Base-by-base conservation (phyloP, 2,113 vertebrate species). In the Morone saxatilis region DNA sequence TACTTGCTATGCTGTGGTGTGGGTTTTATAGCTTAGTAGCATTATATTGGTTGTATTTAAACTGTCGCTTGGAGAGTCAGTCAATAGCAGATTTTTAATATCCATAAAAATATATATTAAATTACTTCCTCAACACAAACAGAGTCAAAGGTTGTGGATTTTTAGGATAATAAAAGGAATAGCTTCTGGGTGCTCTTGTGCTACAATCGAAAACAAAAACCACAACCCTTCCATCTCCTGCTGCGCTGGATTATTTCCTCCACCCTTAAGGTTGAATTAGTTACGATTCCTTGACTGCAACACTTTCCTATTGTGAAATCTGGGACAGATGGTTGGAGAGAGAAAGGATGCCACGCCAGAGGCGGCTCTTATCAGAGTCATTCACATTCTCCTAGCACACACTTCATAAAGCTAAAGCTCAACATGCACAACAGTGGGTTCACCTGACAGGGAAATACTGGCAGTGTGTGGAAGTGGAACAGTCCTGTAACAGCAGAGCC, bases 231-330 rank as follows among this genome's bases (percentile, higher is more conserved):
- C 41, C 62, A 81, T 73, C 54, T 81, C 43, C 57, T 63, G 72
- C 81, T 68, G 57, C 43, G 19, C 76, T 86, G 53, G 80, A 86
- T 82, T 85, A 40, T 75, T 78, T 40, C 31, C 74, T 84, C 61
- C 76, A 88, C 89, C 94, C 91, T 91, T 67, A 81, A 95, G 94
- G 92, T 92, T 68, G 76, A 93, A 96, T 95, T 95, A 94, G 90
- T 93, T 92, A 86, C 50, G 84, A 92, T 93, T 91, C 90, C 91
- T 92, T 86, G 85, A 93, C 83, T 40, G 56, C 86, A 86, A 91
- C 92, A 88, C 89, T 93, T 90, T 89, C 47, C 86, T 81, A 71
- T 88, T 91, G 78, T 86, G 65, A 91, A 95, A 95, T 94, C 92
- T 96, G 89, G 93, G 93, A 94, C 94, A 95, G 89, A 93, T 78